phyloP scores from a whole-genome alignment of 2,113 vertebrate genomes.

The Atlantisia rogersi region DNA sequence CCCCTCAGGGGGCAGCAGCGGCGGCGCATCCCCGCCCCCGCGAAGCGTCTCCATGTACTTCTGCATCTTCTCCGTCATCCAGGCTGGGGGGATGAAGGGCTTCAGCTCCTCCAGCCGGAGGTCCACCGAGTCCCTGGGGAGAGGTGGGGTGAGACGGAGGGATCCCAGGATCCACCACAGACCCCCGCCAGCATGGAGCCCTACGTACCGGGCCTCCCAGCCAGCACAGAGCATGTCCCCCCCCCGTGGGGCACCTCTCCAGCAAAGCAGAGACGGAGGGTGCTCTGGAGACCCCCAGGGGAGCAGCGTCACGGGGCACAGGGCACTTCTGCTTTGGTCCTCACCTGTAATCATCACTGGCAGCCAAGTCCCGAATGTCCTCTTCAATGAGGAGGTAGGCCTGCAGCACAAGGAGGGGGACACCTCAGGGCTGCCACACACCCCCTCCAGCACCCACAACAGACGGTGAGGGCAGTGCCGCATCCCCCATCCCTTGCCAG shows the following conservation, averaged over 20 bases:
- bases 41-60: constrained; percentile 91
- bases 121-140: constrained; percentile 84
- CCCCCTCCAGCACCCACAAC: not conserved
- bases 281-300: rapidly evolving
- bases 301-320: not conserved
- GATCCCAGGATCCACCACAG: no score
- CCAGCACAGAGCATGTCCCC: not conserved
- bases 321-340: not conserved
- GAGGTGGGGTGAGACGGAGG: not conserved
- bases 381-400: constrained; percentile 95
- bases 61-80: constrained; percentile 97
- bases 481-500: rapidly evolving
- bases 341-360: constrained; percentile 93
- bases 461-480: rapidly evolving
- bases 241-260: rapidly evolving
- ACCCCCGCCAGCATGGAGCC: no score
- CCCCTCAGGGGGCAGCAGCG: not conserved
- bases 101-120: constrained; percentile 91
- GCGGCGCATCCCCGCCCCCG: constrained; percentile 75
- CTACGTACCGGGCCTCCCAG: no score
- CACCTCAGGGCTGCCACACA: not conserved
- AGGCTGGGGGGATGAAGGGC: constrained; percentile 86
- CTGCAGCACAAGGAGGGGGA: constrained; percentile 63
- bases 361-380: constrained; percentile 90
- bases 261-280: not conserved